Conservation (phyloP, 1,140 invertebrate genomes). For the Zeugodacus cucurbitae region DNA sequence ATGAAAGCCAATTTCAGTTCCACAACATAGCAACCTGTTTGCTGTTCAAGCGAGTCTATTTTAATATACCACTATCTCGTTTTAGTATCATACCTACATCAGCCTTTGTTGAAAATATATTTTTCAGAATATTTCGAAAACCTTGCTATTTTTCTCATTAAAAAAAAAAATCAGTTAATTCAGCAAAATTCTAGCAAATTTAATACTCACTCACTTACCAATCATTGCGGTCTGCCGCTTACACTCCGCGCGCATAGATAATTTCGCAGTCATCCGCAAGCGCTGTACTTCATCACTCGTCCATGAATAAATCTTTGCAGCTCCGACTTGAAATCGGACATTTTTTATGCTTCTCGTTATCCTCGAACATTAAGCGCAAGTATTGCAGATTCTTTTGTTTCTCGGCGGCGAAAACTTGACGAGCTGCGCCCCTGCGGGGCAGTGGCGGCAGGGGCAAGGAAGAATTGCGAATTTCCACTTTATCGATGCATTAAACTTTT, state of each 20-base stretch:
- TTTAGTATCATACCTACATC: too few species aligned
- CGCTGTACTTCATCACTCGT: neutral
- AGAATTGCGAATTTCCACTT: conserved; percentile 29
- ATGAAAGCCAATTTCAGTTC: too few species aligned
- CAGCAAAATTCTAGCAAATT: neutral
- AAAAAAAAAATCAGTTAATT: too few species aligned
- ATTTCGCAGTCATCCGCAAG: neutral
- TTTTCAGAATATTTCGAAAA: too few species aligned
- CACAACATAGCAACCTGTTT: too few species aligned
- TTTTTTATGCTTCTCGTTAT: conserved; percentile 15
- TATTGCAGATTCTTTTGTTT: conserved; percentile 17
- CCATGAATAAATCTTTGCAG: conserved; percentile 11
- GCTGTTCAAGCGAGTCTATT: too few species aligned
- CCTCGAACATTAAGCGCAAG: neutral
- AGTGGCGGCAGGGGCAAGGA: neutral
- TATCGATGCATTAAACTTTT: conserved; percentile 38
- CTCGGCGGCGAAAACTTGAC: neutral
- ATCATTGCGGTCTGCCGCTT: neutral
- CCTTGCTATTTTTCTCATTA: too few species aligned
- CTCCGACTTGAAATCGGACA: neutral
- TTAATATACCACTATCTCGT: too few species aligned
- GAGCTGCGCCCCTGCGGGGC: neutral
- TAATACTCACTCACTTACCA: neutral
- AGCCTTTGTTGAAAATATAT: too few species aligned
- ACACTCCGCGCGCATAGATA: neutral